A percentile compares a stretch with the other conserved stretches of the same genome.
Evolutionary conservation across 2,113 vertebrate genomes (phyloP).

Genomic region (Guaruba guarouba): DNA sequence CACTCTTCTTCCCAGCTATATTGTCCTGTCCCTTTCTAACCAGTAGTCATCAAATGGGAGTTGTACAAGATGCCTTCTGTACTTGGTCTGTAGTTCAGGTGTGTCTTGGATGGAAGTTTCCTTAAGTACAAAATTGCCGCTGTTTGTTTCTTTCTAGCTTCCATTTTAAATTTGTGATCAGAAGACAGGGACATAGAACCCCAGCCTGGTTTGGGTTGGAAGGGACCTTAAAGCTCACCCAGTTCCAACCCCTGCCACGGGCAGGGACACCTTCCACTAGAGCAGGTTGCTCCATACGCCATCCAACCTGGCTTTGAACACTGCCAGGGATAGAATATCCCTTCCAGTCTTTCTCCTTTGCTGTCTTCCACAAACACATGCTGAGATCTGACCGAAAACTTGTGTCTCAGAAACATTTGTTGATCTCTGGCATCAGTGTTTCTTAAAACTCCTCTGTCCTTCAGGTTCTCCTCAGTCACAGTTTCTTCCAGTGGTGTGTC

Average conservation of each 20-base stretch:
- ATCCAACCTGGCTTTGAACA: not conserved
- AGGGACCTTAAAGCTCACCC: not conserved
- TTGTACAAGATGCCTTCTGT: not conserved
- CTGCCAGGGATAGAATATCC: not conserved
- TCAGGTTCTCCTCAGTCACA: not conserved
- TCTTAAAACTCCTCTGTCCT: not conserved
- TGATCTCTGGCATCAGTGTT: not conserved
- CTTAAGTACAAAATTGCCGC: not conserved
- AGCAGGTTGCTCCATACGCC: not conserved
- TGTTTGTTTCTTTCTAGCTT: not conserved
- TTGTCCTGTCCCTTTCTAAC: not conserved
- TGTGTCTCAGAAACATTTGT: not conserved
- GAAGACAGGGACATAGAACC: not conserved
- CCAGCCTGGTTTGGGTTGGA: not conserved
- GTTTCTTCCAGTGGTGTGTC: not conserved
- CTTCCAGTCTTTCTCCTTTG: not conserved
- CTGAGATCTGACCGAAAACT: not conserved
- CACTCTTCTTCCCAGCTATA: not conserved
- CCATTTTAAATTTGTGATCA: not conserved
- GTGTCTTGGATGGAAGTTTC: not conserved
- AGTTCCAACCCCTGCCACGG: not conserved
- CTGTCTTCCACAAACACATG: not conserved
- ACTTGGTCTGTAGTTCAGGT: not conserved
- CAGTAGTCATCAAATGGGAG: not conserved
- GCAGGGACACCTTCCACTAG: not conserved